Evolutionary conservation across 1,140 invertebrate species (phyloP), one percentile per base, ranked within the genome.

Genomic region (Rhopalosiphum maidis): DNA sequence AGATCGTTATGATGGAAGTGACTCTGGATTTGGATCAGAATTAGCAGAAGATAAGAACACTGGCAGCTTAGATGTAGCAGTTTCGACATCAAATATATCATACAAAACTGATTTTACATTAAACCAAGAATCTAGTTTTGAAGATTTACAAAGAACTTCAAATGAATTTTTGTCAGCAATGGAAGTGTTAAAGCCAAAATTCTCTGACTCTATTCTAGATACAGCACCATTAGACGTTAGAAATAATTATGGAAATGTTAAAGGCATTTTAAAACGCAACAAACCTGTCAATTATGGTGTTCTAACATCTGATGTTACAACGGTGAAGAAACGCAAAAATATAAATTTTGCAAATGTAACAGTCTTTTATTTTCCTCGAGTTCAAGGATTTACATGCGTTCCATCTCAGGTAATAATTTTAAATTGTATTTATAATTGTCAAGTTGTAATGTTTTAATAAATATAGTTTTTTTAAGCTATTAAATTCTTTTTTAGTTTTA

Each of bases 381-480:
- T 98, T 85, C 99, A 99, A 96, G 99, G 99, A n/a, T 99, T 99
- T 95, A 98, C 98, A 30, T 99, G 99, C 96, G 98, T 99, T 91
- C 99, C 99, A 92, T 99, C 98, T 90, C 98, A 98, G 96, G 96
- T 96, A 95, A 95, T 94, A 90, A 93, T 93, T 94, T 83, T 94
- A 43, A n/a, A 90, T 93, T 41, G 41, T 41, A 41, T 41, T 41
- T 92, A 43, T 43, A 85, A 30, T 86, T 46, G 18, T 11, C 15
- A 41, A 86, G 0, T 51, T n/a, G 15, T 46, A 87, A 48, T 87
- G 5, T 83, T 37, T 41, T 37, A 83, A 22, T 83, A 82, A 5
- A 35, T 22, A 21, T 22, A 35, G 22, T 82, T 22, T 82, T n/a
- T 22, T 82, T 77, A 21, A n/a, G 37, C 15, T 37, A 82, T 82